A percentile compares a stretch with the other conserved stretches of the same genome.
Conservation (phyloP, 2,113 vertebrate genomes). For the Cheilinus undulatus region DNA sequence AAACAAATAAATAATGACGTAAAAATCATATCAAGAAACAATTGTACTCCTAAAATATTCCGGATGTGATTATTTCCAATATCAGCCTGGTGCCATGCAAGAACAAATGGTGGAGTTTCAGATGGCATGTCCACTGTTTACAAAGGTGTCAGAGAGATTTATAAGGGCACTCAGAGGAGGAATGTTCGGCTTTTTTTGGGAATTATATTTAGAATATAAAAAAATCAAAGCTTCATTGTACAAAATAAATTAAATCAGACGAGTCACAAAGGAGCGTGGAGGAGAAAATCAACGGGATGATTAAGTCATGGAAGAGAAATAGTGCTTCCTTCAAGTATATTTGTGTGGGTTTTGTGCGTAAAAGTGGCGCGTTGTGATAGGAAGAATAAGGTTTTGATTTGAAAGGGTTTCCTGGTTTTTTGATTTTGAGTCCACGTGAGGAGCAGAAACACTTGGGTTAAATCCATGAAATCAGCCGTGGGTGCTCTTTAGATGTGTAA, state of each 20-base stretch:
- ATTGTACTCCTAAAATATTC: slow-evolving; percentile 64
- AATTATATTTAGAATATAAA: slow-evolving; percentile 60
- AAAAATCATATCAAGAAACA: slow-evolving; percentile 51
- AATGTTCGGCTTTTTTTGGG: slow-evolving; percentile 68
- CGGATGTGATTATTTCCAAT: slow-evolving; percentile 65
- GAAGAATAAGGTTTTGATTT: slow-evolving; percentile 25
- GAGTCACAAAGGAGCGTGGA: slow-evolving; percentile 48
- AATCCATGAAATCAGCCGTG: slow-evolving; percentile 54
- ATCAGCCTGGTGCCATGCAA: slow-evolving; percentile 72
- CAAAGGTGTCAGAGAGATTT: slow-evolving; percentile 85
- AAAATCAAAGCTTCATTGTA: slow-evolving; percentile 69
- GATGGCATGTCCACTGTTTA: slow-evolving; percentile 82
- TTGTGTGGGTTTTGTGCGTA: slow-evolving; percentile 56
- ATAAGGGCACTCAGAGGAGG: slow-evolving; percentile 78
- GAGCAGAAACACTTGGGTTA: slow-evolving; percentile 33
- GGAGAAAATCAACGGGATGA: slow-evolving; percentile 34
- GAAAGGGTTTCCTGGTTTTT: slow-evolving; percentile 32
- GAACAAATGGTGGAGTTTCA: slow-evolving; percentile 74
- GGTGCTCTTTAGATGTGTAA: slow-evolving; percentile 65
- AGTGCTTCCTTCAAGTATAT: slow-evolving; percentile 67
- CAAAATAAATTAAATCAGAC: slow-evolving; percentile 81
- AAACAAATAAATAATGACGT: slow-evolving; percentile 79
- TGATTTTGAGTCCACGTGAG: slow-evolving; percentile 58
- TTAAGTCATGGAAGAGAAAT: slow-evolving; percentile 55
- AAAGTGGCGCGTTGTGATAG: slow-evolving; percentile 47